Percentiles rank a stretch among this genome's conserved stretches.
Evolutionary conservation across 2,113 vertebrate genomes (phyloP).

Genomic region (Rhombomys opimus): DNA sequence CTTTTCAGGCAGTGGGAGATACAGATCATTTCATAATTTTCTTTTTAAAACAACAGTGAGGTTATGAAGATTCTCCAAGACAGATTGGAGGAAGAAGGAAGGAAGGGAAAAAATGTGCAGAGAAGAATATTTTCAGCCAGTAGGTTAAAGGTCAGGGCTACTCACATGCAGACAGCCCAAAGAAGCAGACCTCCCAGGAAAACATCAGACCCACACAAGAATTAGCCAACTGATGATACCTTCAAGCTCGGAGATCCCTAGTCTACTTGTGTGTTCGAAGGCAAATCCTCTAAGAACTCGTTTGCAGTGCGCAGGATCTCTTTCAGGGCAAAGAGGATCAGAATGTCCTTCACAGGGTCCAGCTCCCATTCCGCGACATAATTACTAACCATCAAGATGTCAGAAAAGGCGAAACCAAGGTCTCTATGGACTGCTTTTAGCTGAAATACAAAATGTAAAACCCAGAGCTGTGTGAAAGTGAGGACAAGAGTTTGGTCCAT

Average conservation of each 20-base stretch:
- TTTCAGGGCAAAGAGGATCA: conserved; percentile 56
- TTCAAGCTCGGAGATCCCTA: background rate
- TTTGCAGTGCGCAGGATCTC: conserved; percentile 49
- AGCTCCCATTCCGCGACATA: conserved; percentile 80
- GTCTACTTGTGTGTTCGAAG: conserved; percentile 4
- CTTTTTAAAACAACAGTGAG: background rate
- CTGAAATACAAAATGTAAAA: conserved; percentile 76
- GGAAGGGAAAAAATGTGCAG: background rate
- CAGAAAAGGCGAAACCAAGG: conserved; percentile 83
- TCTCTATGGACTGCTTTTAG: conserved; percentile 75
- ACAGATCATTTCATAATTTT: background rate
- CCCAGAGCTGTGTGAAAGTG: background rate
- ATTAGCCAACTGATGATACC: background rate
- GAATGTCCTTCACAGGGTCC: conserved; percentile 12
- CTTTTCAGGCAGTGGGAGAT: background rate
- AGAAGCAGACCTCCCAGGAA: background rate
- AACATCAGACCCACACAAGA: background rate
- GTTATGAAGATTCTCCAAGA: background rate
- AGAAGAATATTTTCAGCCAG: no score
- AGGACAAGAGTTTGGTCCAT: no score
- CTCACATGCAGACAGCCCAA: background rate
- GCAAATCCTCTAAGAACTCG: conserved; percentile 64
- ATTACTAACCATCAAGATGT: conserved; percentile 84
- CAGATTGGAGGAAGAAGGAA: background rate
- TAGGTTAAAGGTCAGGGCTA: background rate